Evolutionary conservation across 2,797 vertebrate species (phyloP), one percentile per base, ranked within the genome.

Genomic region (Coracias cyanogaster): DNA sequence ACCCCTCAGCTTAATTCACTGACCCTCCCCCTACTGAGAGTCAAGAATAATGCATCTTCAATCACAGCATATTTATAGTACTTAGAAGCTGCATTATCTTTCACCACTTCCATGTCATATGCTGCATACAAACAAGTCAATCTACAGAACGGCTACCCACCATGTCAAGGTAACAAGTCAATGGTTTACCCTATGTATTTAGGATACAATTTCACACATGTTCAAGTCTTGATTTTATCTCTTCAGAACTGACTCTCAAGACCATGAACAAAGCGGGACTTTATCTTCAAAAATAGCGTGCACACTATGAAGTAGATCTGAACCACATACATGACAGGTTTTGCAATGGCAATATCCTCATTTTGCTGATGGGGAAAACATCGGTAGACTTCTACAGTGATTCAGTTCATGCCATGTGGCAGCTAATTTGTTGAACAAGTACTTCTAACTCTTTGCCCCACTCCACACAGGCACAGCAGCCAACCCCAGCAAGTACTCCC

Each of bases 1-100:
- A 90, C 71, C 31, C 67, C 73, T 82, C 83, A 89, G 60, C 20
- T 92, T 78, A 71, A 89, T 74, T 93, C 79, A 82, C 57, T 61
- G 55, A 82, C 20, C 7, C 65, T 25, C 14, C 79, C 61, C 71
- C 54, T 58, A 28, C 54, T 33, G 19, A 5, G 17, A 87, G 69
- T 78, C 57, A 89, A 91, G 81, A 87, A 66, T 62, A 81, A 92
- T 1, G 5, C 31, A 70, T 31, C 39, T 89, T 62, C 64, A 78
- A 43, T 70, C 57, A 73, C 89, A 90, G 39, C 28, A 65, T 70
- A 41, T 82, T 82, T 83, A 79, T 1, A 84, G 61, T 35, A 78
- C 85, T 95, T 62, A 72, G 48, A 89, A 80, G 58, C 46, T 76
- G 37, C 49, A 72, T 79, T 61, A 51, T 66, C 39, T 70, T 78